Evolutionary conservation across 2,797 vertebrate species (phyloP).

Genomic region (Squalus acanthias): DNA sequence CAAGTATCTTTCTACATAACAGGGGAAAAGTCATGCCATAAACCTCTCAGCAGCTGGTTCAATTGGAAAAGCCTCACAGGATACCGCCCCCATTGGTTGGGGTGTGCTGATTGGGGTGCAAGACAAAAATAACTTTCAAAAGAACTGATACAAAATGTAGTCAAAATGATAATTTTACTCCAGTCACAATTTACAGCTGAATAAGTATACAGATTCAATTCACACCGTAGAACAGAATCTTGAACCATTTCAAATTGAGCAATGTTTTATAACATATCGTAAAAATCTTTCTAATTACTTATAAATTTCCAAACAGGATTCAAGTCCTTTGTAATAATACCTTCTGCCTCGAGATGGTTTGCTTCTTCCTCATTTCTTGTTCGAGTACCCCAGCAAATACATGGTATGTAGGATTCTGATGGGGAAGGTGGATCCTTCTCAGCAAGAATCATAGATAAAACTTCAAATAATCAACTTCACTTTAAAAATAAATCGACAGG

Average conservation of each 20-base stretch:
- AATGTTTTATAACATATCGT: background rate
- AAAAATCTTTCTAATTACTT: background rate
- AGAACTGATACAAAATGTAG: background rate
- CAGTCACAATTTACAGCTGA: background rate
- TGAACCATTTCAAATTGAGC: background rate
- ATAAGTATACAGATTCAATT: background rate
- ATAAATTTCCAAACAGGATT: background rate
- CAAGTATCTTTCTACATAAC: background rate
- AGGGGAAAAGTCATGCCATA: background rate
- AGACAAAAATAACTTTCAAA: background rate
- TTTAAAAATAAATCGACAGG: conserved; percentile 37
- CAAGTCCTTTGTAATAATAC: background rate
- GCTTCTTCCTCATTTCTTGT: background rate
- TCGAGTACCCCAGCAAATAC: conserved; percentile 46
- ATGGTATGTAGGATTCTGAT: conserved; percentile 43
- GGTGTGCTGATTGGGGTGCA: background rate
- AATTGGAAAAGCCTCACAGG: background rate
- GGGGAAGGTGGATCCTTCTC: conserved; percentile 39
- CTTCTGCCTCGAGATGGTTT: background rate
- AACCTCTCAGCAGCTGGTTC: background rate
- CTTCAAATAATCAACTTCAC: background rate
- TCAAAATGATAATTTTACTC: background rate
- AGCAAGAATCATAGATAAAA: conserved; percentile 41
- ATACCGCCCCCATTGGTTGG: background rate
- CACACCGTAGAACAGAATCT: background rate